Evolutionary conservation across 2,888 invertebrate species (phyloP).

Genomic region (Drosophila macrospina): DNA sequence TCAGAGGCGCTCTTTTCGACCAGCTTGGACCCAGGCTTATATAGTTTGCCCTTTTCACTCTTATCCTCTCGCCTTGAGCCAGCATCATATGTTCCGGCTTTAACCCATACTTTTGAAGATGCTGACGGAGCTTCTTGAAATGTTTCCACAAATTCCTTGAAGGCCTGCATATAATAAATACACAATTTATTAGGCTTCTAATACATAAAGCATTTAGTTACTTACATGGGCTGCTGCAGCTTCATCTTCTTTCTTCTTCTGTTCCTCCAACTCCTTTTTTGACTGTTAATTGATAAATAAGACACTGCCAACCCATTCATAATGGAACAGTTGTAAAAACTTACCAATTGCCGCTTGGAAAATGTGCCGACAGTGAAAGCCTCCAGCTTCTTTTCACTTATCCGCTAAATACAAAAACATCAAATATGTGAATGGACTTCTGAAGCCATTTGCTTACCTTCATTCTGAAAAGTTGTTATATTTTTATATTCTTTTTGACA

Average conservation of each 20-base stretch:
- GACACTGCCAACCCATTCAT: not conserved
- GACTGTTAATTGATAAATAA: constrained; percentile 83
- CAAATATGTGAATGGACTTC: not conserved
- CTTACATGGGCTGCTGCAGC: constrained; percentile 95
- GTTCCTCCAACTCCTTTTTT: constrained; percentile 94
- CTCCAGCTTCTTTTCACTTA: constrained; percentile 90
- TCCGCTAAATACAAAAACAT: constrained; percentile 85
- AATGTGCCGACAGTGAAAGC: constrained; percentile 91
- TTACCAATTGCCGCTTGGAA: constrained; percentile 87
- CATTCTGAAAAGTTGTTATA: constrained; percentile 23
- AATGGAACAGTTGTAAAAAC: constrained; percentile 1
- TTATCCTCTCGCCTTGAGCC: constrained; percentile 96
- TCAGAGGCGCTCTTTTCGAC: constrained; percentile 88
- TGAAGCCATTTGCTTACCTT: constrained; percentile 50
- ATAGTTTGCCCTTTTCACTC: constrained; percentile 95
- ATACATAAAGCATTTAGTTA: constrained; percentile 25
- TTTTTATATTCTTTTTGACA: constrained; percentile 4
- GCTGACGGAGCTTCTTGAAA: constrained; percentile 95
- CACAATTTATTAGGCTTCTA: not conserved
- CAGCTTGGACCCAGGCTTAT: constrained; percentile 94
- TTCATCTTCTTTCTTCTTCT: constrained; percentile 94
- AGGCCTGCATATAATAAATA: constrained; percentile 87
- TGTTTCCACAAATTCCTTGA: constrained; percentile 98
- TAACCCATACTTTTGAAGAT: constrained; percentile 97
- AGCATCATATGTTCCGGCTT: constrained; percentile 98